A percentile compares a stretch with the other conserved stretches of the same genome.
Conservation (phyloP, 2,888 invertebrate genomes). For the Teinopalpus imperialis region DNA sequence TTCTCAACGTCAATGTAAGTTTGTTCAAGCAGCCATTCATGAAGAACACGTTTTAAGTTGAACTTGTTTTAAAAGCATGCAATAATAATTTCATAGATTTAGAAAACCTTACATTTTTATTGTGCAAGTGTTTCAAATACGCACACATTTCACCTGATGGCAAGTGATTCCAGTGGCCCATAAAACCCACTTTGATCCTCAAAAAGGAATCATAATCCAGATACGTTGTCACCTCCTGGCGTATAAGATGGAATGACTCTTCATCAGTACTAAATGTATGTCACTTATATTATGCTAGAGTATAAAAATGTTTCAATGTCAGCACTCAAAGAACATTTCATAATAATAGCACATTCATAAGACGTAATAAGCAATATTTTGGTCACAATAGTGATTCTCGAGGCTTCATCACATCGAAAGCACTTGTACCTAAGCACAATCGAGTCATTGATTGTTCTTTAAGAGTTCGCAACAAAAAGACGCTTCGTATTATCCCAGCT, state of each 20-base stretch:
- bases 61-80: conserved; percentile 77
- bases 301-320: too few relatives aligned
- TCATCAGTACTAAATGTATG: too few relatives aligned
- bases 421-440: conserved; percentile 26
- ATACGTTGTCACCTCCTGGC: too few relatives aligned
- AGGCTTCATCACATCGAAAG: conserved; percentile 27
- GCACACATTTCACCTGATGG: too few relatives aligned
- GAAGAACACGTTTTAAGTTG: too few relatives aligned
- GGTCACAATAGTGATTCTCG: conserved; percentile 23
- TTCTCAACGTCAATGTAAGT: conserved; percentile 82
- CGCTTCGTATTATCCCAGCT: neutral
- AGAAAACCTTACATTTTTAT: too few relatives aligned
- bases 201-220: too few relatives aligned
- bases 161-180: too few relatives aligned
- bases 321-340: conserved; percentile 23
- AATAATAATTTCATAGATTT: conserved; percentile 34
- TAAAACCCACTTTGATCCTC: too few relatives aligned
- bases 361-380: conserved; percentile 32
- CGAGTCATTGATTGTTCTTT: conserved; percentile 24
- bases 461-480: conserved; percentile 17
- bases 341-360: conserved; percentile 29
- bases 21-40: conserved; percentile 81
- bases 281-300: too few relatives aligned
- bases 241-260: too few relatives aligned
- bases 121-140: too few relatives aligned